phyloP scores from a whole-genome alignment of 2,888 invertebrate genomes.

The Dexiosoma caninum region DNA sequence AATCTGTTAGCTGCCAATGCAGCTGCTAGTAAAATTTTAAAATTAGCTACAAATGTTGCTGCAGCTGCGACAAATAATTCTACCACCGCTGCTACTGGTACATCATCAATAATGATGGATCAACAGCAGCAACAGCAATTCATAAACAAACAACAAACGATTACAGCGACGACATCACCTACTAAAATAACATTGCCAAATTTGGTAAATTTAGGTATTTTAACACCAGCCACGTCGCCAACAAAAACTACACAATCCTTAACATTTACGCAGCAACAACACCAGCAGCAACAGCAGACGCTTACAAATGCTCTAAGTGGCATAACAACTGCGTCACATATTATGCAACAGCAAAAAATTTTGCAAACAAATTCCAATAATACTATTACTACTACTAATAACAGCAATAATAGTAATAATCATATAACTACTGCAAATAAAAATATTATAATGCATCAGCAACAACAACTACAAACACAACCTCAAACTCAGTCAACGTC shows the following conservation, averaged over 20 bases:
- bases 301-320: slow-evolving; percentile 66
- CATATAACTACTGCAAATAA: slow-evolving; percentile 60
- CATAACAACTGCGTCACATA: slow-evolving; percentile 67
- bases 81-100: slow-evolving; percentile 1
- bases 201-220: slow-evolving; percentile 78
- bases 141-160: slow-evolving; percentile 49
- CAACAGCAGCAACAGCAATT: slow-evolving; percentile 67
- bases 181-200: slow-evolving; percentile 77
- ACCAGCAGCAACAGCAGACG: slow-evolving; percentile 69
- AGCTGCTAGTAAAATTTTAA: slow-evolving; percentile 77
- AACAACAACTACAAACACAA: slow-evolving; percentile 53
- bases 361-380: slow-evolving; percentile 65
- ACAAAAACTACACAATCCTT: slow-evolving; percentile 76
- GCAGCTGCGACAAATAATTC: slow-evolving; percentile 67
- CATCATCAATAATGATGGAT: slow-evolving; percentile 65
- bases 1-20: slow-evolving; percentile 76
- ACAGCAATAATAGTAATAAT: slow-evolving; percentile 52
- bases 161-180: slow-evolving; percentile 65
- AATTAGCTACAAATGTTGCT: slow-evolving; percentile 75
- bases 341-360: slow-evolving; percentile 66
- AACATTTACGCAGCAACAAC: slow-evolving; percentile 72
- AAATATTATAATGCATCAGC: slow-evolving; percentile 52
- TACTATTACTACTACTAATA: slow-evolving; percentile 39
- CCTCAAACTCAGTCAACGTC: slow-evolving; percentile 50
- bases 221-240: slow-evolving; percentile 80